Evolutionary conservation across 1,140 invertebrate genomes (phyloP).

Genomic region (Cotesia typhae): DNA sequence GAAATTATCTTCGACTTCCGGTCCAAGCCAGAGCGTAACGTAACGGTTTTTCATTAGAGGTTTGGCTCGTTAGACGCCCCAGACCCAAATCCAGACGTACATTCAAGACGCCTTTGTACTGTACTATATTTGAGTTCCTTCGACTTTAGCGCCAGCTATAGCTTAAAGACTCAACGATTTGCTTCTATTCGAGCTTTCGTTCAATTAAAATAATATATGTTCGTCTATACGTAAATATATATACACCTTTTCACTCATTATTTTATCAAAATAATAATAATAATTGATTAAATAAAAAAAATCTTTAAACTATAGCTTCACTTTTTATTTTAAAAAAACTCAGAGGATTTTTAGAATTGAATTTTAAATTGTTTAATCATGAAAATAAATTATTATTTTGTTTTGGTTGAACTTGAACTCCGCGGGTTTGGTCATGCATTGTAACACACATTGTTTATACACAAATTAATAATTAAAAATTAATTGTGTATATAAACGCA

Average conservation of each 20-base stretch:
- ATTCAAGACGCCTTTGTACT: slow-evolving; percentile 17
- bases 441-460: slow-evolving; percentile 61
- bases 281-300: no score
- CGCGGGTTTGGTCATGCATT: slow-evolving; percentile 63
- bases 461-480: slow-evolving; percentile 52
- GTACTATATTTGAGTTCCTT: slow-evolving; percentile 19
- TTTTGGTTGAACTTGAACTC: slow-evolving; percentile 50
- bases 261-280: no score
- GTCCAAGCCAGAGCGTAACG: slow-evolving; percentile 30
- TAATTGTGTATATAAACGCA: slow-evolving; percentile 38
- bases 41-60: slow-evolving; percentile 40
- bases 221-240: no score
- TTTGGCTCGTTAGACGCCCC: slow-evolving; percentile 36
- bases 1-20: slow-evolving; percentile 39
- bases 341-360: no score
- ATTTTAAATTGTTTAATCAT: neutral
- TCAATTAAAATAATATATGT: no score
- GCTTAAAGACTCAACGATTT: slow-evolving; percentile 3
- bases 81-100: neutral
- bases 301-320: no score
- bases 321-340: no score
- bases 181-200: no score
- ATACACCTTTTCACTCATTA: no score
- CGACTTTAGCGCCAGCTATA: neutral
- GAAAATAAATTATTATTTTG: neutral